These are phyloP conservation scores for Stichodactyla helianthus DNA, from an alignment of 64 coral and sea anemone species.

Conservation along the genomic window DNA sequence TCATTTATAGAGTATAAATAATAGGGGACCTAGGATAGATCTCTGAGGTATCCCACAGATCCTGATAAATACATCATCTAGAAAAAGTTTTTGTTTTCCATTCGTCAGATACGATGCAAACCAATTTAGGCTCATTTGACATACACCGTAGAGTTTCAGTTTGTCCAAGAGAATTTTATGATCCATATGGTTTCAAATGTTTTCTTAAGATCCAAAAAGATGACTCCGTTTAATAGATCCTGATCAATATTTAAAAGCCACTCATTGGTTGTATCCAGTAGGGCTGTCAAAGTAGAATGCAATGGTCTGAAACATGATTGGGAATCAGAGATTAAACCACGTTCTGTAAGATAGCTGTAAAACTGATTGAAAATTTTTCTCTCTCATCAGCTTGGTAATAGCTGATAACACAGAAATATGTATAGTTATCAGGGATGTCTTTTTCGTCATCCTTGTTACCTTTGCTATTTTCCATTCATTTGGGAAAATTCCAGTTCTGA, in stretches of 20 bases:
- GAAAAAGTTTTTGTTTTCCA: constrained; percentile 13
- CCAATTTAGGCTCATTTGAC: constrained; percentile 26
- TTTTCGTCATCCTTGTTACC: not conserved
- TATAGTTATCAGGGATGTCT: not conserved
- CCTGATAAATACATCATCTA: not conserved
- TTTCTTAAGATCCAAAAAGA: constrained; percentile 50
- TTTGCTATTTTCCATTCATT: not conserved
- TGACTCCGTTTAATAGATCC: constrained; percentile 38
- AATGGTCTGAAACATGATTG: constrained; percentile 39
- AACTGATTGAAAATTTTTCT: not conserved
- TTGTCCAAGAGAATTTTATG: constrained; percentile 41
- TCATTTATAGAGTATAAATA: too few species aligned
- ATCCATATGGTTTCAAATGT: constrained; percentile 48
- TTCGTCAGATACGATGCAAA: constrained; percentile 49
- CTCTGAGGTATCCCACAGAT: constrained; percentile 5
- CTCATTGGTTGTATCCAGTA: constrained; percentile 48
- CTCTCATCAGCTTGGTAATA: not conserved
- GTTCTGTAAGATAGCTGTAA: not conserved
- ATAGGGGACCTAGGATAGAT: too few species aligned
- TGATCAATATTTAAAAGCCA: constrained; percentile 42
- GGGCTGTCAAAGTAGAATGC: constrained; percentile 39
- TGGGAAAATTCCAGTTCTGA: not conserved
- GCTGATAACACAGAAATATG: not conserved
- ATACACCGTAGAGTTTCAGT: constrained; percentile 35
- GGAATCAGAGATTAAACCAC: not conserved